Conservation (phyloP, 2,888 invertebrate genomes). For the Pycnomerus fuliginosus region DNA sequence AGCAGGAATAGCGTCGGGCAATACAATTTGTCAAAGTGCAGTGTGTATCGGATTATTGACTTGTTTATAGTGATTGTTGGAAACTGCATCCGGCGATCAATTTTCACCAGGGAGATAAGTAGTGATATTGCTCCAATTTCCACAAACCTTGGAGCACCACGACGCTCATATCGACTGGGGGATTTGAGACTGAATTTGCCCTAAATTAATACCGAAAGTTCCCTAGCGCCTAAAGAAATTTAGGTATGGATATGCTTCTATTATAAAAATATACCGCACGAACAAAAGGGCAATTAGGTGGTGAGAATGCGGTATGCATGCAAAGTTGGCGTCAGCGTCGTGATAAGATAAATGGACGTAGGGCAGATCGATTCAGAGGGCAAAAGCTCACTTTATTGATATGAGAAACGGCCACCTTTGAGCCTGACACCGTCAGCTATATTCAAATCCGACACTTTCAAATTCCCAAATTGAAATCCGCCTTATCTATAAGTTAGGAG, state of each 20-base stretch:
- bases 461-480: constrained; percentile 39
- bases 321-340: constrained; percentile 25
- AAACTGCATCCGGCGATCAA: constrained; percentile 21
- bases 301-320: constrained; percentile 3
- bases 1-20: no score
- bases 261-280: not conserved
- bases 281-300: constrained; percentile 11
- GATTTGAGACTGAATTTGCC: constrained; percentile 12
- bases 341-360: constrained; percentile 24
- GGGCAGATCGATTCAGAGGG: constrained; percentile 24
- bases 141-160: constrained; percentile 13
- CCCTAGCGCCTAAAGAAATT: constrained; percentile 10
- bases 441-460: constrained; percentile 39
- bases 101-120: constrained; percentile 21
- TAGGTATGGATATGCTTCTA: constrained; percentile 5
- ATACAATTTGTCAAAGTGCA: constrained; percentile 32
- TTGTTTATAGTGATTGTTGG: constrained; percentile 31
- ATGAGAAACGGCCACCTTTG: constrained; percentile 34
- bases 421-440: constrained; percentile 32
- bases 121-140: constrained; percentile 20
- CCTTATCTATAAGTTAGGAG: constrained; percentile 30
- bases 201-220: constrained; percentile 16
- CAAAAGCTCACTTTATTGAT: constrained; percentile 31
- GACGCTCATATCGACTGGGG: constrained; percentile 16
- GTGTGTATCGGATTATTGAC: constrained; percentile 28